Percentiles rank a stretch among this genome's conserved stretches.
phyloP scores from a whole-genome alignment of 2,888 invertebrate species.

The Eretmocerus hayati region DNA sequence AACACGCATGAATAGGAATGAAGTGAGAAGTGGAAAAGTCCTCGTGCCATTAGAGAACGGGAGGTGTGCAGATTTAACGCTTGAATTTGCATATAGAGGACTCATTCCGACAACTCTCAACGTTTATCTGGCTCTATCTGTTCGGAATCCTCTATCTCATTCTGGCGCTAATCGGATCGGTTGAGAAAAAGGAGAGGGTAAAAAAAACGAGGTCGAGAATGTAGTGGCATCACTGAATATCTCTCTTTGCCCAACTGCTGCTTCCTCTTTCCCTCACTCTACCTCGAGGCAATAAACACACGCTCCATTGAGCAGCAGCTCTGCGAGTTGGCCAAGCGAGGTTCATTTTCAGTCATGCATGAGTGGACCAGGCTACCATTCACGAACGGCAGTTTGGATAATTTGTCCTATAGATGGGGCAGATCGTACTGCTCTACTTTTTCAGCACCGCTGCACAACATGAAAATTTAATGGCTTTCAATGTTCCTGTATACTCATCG shows the following conservation, averaged over 20 bases:
- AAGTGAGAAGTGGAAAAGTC: neutral
- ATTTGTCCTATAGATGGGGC: neutral
- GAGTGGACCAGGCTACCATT: too few species aligned
- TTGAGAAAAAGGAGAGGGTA: too few species aligned
- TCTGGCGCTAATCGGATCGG: constrained; percentile 35
- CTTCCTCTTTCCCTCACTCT: constrained; percentile 1
- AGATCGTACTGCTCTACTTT: neutral
- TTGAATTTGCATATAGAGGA: constrained; percentile 43
- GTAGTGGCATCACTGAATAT: neutral
- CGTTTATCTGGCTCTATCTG: neutral
- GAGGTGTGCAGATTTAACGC: constrained; percentile 35
- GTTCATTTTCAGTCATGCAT: neutral
- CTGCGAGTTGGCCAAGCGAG: neutral
- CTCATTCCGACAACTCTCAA: constrained; percentile 16
- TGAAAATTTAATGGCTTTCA: neutral
- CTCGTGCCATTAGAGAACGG: too few species aligned
- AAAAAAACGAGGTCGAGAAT: constrained; percentile 30
- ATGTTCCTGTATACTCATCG: too few species aligned
- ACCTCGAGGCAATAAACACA: constrained; percentile 27
- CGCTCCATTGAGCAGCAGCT: constrained; percentile 27
- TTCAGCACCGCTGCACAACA: too few species aligned
- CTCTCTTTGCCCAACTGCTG: neutral
- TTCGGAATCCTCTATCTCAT: neutral
- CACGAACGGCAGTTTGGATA: constrained; percentile 11
- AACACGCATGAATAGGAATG: neutral